Conservation (phyloP, 2,113 vertebrate genomes). For the Siniperca chuatsi region DNA sequence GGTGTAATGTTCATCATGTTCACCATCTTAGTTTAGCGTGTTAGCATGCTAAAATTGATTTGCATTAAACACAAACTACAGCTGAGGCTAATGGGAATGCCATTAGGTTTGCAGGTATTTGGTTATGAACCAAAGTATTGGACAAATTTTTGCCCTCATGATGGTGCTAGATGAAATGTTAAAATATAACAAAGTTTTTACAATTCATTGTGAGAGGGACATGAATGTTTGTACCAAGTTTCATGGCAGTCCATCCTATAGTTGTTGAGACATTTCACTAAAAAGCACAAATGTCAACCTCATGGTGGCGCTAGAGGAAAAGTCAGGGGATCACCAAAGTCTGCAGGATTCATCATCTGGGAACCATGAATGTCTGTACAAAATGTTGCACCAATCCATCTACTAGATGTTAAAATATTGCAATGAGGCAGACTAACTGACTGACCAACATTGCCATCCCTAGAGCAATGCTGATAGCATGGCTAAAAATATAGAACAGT, state of each 20-base stretch:
- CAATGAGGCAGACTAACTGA: neutral
- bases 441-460: neutral
- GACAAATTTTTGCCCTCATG: neutral
- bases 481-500: neutral
- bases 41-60: neutral
- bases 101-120: neutral
- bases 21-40: neutral
- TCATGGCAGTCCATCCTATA: neutral
- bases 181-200: neutral
- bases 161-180: neutral
- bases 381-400: neutral
- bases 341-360: neutral
- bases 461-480: neutral
- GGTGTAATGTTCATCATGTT: neutral
- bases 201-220: neutral
- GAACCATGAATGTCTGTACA: neutral
- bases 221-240: neutral
- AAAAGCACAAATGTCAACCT: neutral
- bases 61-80: neutral
- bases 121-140: no score
- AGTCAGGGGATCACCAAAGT: neutral
- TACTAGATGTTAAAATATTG: neutral
- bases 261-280: neutral
- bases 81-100: neutral
- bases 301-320: neutral